Conservation (phyloP, 2,113 vertebrate species). For the Austrofundulus limnaeus region DNA sequence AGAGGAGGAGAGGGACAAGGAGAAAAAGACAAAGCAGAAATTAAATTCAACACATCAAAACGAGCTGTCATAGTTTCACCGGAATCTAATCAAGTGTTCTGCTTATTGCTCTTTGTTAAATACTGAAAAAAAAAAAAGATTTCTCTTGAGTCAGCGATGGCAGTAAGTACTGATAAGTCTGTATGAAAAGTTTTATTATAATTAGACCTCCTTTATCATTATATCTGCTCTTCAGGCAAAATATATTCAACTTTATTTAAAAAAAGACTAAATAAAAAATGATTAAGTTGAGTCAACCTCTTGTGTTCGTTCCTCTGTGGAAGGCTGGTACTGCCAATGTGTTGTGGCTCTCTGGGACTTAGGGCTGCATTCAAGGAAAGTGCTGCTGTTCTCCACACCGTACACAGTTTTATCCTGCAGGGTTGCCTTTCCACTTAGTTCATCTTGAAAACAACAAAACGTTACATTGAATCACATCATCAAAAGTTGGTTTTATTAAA, state of each 20-base stretch:
- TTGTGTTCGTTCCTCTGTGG: conserved; percentile 86
- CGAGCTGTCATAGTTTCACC: background rate
- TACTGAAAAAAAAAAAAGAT: background rate
- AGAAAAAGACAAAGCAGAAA: conserved; percentile 7
- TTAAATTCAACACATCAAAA: conserved; percentile 12
- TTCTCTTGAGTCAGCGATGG: background rate
- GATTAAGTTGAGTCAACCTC: conserved; percentile 80
- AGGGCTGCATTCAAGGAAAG: conserved; percentile 94
- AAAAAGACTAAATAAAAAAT: background rate
- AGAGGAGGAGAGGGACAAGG: background rate
- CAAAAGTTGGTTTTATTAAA: too few relatives aligned
- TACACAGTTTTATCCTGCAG: conserved; percentile 91
- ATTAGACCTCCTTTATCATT: background rate
- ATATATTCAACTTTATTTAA: background rate
- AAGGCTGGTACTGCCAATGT: conserved; percentile 93
- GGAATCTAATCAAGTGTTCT: background rate
- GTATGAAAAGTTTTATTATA: background rate
- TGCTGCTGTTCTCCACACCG: conserved; percentile 97
- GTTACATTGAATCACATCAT: conserved; percentile 1
- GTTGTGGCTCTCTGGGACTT: conserved; percentile 92
- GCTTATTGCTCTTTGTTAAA: conserved; percentile 17
- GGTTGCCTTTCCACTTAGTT: conserved; percentile 79
- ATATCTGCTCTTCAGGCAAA: background rate
- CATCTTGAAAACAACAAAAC: conserved; percentile 76
- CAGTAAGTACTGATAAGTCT: conserved; percentile 5